A percentile compares a stretch with the other conserved stretches of the same genome.
Evolutionary conservation across 2,797 vertebrate species (phyloP).

Genomic region (Limosa lapponica): DNA sequence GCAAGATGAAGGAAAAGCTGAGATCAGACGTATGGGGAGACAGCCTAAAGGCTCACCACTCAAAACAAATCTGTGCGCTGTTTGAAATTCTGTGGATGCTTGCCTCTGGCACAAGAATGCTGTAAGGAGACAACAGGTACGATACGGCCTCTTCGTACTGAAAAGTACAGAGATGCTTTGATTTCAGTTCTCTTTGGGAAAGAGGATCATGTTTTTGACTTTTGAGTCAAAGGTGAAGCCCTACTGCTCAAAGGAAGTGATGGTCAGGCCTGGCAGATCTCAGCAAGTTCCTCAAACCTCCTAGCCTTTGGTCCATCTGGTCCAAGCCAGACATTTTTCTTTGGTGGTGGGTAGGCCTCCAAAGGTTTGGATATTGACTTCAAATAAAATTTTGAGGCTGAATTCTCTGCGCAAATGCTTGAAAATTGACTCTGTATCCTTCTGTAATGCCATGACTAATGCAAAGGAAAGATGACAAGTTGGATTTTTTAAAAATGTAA

Average conservation of each 20-base stretch:
- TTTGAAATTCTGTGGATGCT: not conserved
- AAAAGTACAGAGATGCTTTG: not conserved
- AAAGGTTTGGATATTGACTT: not conserved
- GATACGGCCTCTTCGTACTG: not conserved
- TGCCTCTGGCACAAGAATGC: not conserved
- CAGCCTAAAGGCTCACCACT: not conserved
- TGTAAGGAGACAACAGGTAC: not conserved
- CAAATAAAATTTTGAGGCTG: not conserved
- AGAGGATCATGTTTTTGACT: not conserved
- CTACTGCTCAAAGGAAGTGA: not conserved
- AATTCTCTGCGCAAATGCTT: not conserved
- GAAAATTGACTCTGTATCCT: not conserved
- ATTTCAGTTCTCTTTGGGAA: conserved; percentile 27
- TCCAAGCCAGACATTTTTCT: not conserved
- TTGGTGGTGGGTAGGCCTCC: not conserved
- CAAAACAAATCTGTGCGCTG: not conserved
- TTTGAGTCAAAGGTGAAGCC: not conserved
- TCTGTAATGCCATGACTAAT: not conserved
- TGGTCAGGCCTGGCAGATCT: not conserved
- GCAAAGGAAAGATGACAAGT: not conserved
- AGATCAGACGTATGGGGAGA: not conserved
- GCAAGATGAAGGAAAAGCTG: not conserved
- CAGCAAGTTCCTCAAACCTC: not conserved
- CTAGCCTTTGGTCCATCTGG: not conserved
- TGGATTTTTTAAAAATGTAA: not conserved